Evolutionary conservation across 2,888 invertebrate genomes (phyloP).

Genomic region (Scaptomyza tumidula): DNA sequence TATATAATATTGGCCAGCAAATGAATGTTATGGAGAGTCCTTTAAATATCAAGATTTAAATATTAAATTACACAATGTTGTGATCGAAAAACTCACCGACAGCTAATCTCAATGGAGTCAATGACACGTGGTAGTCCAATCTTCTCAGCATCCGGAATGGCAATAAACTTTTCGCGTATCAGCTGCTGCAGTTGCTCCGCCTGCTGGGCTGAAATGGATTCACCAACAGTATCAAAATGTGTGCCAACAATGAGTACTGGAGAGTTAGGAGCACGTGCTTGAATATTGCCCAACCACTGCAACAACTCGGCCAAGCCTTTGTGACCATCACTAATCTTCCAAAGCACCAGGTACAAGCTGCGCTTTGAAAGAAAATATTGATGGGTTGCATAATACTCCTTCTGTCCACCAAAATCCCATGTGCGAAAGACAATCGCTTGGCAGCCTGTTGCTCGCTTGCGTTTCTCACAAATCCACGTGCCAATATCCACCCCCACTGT

Average conservation of each 20-base stretch:
- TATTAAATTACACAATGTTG: neutral
- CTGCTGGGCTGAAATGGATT: slow-evolving; percentile 83
- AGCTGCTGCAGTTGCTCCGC: slow-evolving; percentile 93
- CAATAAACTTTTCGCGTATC: slow-evolving; percentile 94
- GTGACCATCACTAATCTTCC: slow-evolving; percentile 96
- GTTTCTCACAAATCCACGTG: slow-evolving; percentile 96
- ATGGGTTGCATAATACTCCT: slow-evolving; percentile 99
- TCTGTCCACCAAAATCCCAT: slow-evolving; percentile 99
- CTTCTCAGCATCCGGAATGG: slow-evolving; percentile 97
- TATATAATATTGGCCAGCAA: slow-evolving; percentile 96
- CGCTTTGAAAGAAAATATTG: slow-evolving; percentile 98
- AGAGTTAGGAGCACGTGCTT: slow-evolving; percentile 97
- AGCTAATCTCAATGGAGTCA: slow-evolving; percentile 95
- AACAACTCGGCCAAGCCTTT: slow-evolving; percentile 95
- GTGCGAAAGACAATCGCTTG: slow-evolving; percentile 96
- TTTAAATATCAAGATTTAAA: slow-evolving; percentile 79
- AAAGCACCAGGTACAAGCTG: slow-evolving; percentile 97
- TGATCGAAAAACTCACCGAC: slow-evolving; percentile 76
- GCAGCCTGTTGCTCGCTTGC: slow-evolving; percentile 89
- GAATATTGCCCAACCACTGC: slow-evolving; percentile 98
- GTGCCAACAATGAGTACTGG: slow-evolving; percentile 98
- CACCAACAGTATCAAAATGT: slow-evolving; percentile 93
- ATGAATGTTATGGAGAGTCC: slow-evolving; percentile 94
- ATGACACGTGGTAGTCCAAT: slow-evolving; percentile 96
- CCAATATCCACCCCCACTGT: slow-evolving; percentile 99